These are phyloP conservation scores for Serrognathus titanus DNA, from an alignment of 2,888 invertebrate genomes.

Conservation along the genomic window DNA sequence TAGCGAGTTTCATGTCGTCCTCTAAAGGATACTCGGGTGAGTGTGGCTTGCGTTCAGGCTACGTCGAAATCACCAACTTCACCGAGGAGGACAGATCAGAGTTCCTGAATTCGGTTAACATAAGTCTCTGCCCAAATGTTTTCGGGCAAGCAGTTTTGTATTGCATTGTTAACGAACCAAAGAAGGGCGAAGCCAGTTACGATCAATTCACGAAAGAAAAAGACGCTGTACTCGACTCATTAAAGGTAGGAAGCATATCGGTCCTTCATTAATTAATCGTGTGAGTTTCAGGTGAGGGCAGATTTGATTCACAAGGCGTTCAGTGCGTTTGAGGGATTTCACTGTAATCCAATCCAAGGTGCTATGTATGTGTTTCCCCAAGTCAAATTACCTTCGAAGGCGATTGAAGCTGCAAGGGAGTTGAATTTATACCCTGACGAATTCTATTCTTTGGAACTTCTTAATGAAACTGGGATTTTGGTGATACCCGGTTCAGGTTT, in stretches of 20 bases:
- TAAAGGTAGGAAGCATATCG: neutral
- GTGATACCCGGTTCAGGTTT: too few relatives aligned
- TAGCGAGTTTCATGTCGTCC: constrained; percentile 33
- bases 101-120: constrained; percentile 65
- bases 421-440: too few relatives aligned
- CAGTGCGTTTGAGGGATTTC: too few relatives aligned
- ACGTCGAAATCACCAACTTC: constrained; percentile 65
- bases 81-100: constrained; percentile 63
- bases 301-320: too few relatives aligned
- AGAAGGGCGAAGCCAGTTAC: constrained; percentile 67
- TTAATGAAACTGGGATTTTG: too few relatives aligned
- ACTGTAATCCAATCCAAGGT: too few relatives aligned
- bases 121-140: constrained; percentile 68
- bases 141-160: constrained; percentile 69
- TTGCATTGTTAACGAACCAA: constrained; percentile 69
- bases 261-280: neutral
- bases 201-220: constrained; percentile 62
- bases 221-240: constrained; percentile 49
- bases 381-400: too few relatives aligned
- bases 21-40: constrained; percentile 67
- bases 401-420: too few relatives aligned
- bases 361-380: too few relatives aligned
- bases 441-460: too few relatives aligned
- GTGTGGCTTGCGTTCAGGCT: constrained; percentile 69
- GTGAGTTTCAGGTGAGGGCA: too few relatives aligned